Percentiles rank a stretch among this genome's conserved stretches.
Evolutionary conservation across 2,888 invertebrate species (phyloP).

Genomic region (Dryobota labecula): DNA sequence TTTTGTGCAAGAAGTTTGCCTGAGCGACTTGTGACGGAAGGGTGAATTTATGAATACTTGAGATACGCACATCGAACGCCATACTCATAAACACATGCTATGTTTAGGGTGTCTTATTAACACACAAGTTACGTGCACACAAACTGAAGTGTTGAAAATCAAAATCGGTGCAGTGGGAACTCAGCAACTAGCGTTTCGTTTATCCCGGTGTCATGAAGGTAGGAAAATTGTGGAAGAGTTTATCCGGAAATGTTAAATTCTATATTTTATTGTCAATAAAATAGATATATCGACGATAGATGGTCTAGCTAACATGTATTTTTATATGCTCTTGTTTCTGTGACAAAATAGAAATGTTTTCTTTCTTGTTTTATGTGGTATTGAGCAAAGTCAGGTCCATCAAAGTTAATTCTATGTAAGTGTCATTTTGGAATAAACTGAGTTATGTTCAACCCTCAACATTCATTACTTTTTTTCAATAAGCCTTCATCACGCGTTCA

Average conservation of each 20-base stretch:
- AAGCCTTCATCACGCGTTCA: slow-evolving; percentile 22
- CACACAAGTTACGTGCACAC: not conserved
- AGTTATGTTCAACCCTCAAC: slow-evolving; percentile 4
- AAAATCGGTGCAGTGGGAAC: not conserved
- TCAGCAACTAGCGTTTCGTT: not conserved
- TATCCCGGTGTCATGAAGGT: not conserved
- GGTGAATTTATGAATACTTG: slow-evolving; percentile 47
- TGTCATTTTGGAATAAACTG: not conserved
- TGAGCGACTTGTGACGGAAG: not conserved
- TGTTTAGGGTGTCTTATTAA: not conserved
- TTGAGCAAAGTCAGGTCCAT: not conserved
- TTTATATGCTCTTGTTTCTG: not conserved
- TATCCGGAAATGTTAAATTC: not conserved
- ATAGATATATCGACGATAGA: too few species aligned
- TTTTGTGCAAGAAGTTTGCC: slow-evolving; percentile 21
- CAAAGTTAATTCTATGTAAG: slow-evolving; percentile 1
- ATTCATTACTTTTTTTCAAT: slow-evolving; percentile 40
- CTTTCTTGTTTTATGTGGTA: not conserved
- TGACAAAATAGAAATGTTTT: not conserved
- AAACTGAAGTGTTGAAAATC: not conserved
- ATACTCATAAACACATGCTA: slow-evolving; percentile 14
- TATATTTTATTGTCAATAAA: too few species aligned
- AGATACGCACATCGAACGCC: slow-evolving; percentile 11
- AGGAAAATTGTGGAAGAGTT: not conserved
- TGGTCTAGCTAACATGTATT: not conserved